Percentiles rank a stretch among this genome's conserved stretches.
phyloP scores from a whole-genome alignment of 2,113 vertebrate species.

The Syngnathus typhle region DNA sequence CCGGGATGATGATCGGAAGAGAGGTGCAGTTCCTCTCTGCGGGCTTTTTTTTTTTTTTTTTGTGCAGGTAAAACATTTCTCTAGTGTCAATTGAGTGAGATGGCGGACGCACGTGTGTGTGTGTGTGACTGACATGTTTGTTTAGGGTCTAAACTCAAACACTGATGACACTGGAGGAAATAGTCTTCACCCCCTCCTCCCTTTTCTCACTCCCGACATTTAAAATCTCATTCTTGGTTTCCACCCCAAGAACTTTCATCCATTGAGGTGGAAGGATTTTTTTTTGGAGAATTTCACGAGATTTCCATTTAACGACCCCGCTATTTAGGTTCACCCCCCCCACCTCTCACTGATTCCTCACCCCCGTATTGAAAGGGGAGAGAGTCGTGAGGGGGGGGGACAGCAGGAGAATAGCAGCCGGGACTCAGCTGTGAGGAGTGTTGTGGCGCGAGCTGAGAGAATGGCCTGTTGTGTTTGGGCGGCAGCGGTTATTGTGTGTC shows the following conservation, averaged over 20 bases:
- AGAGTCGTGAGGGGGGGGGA: conserved; percentile 54
- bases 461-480: conserved; percentile 79
- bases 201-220: conserved; percentile 11
- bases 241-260: conserved; percentile 15
- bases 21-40: conserved; percentile 39
- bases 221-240: conserved; percentile 3
- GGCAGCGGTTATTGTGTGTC: conserved; percentile 62
- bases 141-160: conserved; percentile 33
- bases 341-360: conserved; percentile 23
- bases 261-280: background rate
- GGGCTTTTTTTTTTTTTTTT: conserved; percentile 21
- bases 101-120: conserved; percentile 23
- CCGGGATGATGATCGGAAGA: conserved; percentile 50
- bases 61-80: conserved; percentile 18
- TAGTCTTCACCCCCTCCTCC: conserved; percentile 60
- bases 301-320: conserved; percentile 53
- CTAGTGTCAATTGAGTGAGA: background rate
- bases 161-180: conserved; percentile 66
- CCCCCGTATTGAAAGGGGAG: conserved; percentile 50
- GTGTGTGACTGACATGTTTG: conserved; percentile 33
- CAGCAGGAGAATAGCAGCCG: conserved; percentile 66
- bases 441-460: conserved; percentile 71
- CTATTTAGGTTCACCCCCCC: conserved; percentile 30
- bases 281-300: conserved; percentile 39
- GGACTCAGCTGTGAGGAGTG: conserved; percentile 71